phyloP scores from a whole-genome alignment of 2,113 vertebrate species.

The Caloenas nicobarica region DNA sequence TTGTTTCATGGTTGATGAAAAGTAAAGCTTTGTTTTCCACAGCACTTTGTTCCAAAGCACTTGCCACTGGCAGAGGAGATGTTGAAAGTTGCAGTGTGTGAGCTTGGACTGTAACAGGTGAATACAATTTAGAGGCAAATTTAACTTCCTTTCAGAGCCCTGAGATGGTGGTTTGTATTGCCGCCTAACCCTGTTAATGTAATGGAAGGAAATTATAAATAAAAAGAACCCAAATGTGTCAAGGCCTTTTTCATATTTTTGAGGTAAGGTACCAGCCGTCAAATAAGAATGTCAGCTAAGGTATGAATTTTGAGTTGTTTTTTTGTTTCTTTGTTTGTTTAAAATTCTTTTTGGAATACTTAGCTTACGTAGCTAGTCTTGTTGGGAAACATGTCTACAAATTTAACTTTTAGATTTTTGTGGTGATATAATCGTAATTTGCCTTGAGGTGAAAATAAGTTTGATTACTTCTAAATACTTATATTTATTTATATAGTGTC shows the following conservation, averaged over 20 bases:
- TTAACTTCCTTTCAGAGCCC: background rate
- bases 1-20: background rate
- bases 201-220: background rate
- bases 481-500: background rate
- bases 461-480: background rate
- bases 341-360: background rate
- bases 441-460: background rate
- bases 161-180: background rate
- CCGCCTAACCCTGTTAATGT: background rate
- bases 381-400: background rate
- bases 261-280: background rate
- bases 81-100: background rate
- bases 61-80: rapidly evolving
- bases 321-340: background rate
- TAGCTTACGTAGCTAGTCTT: background rate
- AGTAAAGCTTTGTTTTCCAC: background rate
- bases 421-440: background rate
- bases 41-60: background rate
- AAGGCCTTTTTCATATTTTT: background rate
- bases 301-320: background rate
- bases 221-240: background rate
- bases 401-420: background rate
- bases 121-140: background rate
- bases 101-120: background rate
- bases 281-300: background rate